Evolutionary conservation across 1,140 invertebrate species (phyloP), one percentile per base, ranked within the genome.

Genomic region (Hylyphantes graminicola): DNA sequence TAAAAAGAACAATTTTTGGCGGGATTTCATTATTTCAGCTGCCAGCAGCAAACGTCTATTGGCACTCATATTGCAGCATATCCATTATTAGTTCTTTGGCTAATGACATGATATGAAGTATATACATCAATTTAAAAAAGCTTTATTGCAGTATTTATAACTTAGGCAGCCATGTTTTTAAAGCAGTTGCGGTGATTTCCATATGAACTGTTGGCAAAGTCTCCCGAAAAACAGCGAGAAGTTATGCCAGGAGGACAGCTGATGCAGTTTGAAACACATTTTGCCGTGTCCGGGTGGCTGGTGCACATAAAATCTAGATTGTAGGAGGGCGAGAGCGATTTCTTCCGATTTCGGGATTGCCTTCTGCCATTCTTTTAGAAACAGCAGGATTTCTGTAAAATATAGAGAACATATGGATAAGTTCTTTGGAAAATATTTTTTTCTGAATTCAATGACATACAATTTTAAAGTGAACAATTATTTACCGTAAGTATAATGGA

Each of bases 1-100:
- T 19, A 81, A 21, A 51, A 81, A 15, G 21, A 80, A 50, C 13
- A 80, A 54, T 73, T 68, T 73, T 81, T 63, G 67, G 67, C 54
- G 15, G 2, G 11, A n/a, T 81, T 73, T 81, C 54, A 73, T 73
- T 35, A 54, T 73, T 17, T 12, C 54, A 21, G 67, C 50, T 17
- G 57, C n/a, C 68, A 63, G 21, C 79, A 57, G 63, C 50, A 59
- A 78, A 67, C 13, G 13, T 9, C 19, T 50, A 51, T 35, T 48
- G 35, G 17, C 51, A 65, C 21, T 15, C 5, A 70, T 50, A 3
- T 50, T 80, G 19, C 11, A 59, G 19, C 1, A 57, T 57, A 61
- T n/a, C n/a, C 12, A 35, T 3, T 13, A 12, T 17, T 50, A 8
- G 53, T 67, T 78, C 75, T 78, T 78, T 78, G 75, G 75, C 50